phyloP scores from a whole-genome alignment of 2,888 invertebrate genomes.

The Drosophila barbarae region DNA sequence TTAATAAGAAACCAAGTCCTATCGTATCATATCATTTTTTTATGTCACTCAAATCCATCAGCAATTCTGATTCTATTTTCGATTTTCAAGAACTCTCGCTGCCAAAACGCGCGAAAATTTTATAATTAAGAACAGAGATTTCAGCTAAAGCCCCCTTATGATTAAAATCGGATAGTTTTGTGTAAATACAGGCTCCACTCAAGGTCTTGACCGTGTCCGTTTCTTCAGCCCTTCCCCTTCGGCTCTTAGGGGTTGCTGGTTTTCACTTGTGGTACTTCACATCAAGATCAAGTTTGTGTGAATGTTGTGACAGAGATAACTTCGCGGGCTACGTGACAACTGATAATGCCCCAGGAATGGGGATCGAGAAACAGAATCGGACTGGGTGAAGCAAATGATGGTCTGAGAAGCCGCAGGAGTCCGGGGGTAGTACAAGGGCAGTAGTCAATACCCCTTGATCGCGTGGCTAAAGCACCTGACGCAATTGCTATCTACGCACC shows the following conservation, averaged over 20 bases:
- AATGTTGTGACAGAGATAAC: slow-evolving; percentile 18
- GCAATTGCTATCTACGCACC: slow-evolving; percentile 23
- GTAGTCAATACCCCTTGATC: slow-evolving; percentile 14
- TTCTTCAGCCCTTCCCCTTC: slow-evolving; percentile 4
- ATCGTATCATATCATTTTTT: too few species aligned
- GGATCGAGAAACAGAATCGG: slow-evolving; percentile 6
- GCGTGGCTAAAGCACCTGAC: slow-evolving; percentile 9
- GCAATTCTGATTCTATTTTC: neutral
- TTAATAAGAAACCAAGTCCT: too few species aligned
- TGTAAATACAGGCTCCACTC: slow-evolving; percentile 26
- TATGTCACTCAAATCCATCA: too few species aligned
- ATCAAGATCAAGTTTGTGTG: slow-evolving; percentile 33
- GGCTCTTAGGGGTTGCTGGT: slow-evolving; percentile 3
- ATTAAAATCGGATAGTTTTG: slow-evolving; percentile 18
- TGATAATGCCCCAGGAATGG: slow-evolving; percentile 38
- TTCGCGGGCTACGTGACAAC: slow-evolving; percentile 35
- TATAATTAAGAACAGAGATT: slow-evolving; percentile 5
- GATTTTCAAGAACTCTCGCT: neutral
- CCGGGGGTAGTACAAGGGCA: slow-evolving; percentile 11
- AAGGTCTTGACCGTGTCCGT: slow-evolving; percentile 21
- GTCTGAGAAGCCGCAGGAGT: neutral
- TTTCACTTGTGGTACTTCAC: slow-evolving; percentile 30
- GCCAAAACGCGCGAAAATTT: neutral
- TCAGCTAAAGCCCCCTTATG: slow-evolving; percentile 3
- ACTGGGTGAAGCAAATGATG: neutral